Base-by-base conservation (phyloP, 2,113 vertebrate species). In the Podiceps cristatus region DNA sequence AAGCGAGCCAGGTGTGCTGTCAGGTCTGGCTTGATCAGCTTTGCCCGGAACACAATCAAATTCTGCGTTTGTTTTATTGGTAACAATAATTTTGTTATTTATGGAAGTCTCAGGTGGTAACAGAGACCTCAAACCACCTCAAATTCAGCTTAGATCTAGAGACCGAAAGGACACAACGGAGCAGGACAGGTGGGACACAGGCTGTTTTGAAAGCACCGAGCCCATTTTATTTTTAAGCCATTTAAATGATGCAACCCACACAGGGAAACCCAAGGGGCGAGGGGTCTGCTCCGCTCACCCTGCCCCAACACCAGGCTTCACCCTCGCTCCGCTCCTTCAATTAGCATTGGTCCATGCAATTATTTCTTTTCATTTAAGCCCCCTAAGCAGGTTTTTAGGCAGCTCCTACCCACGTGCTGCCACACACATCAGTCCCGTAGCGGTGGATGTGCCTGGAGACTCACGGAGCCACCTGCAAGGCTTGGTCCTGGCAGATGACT, bases 141-240 rank as follows among this genome's bases (percentile, higher is more conserved):
- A 44, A 47, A 58, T 29, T 24, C 72, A 50, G 29, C 42, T 69
- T 7, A 24, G 27, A 66, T 8, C 24, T 62, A 37, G 17, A 74
- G 42, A 16, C 3, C 9, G 11, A 69, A 44, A 18, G 13, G 52
- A n/a, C 31, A 27, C 24, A 25, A 1, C 0, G 17, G 52, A 72
- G 58, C 72, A 74, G 45, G 33, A 33, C 6, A 0, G 1, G 58
- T 24, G 9, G 45, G 23, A 40, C 4, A 31, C 2, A 1, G 49
- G 13, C 5, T 31, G 8, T 13, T 52, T 55, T 7, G 19, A n/a
- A 86, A 60, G 40, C 2, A 11, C 28, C 22, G 40, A 35, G 72
- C 24, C 27, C 7, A 1, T 40, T 35, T 80, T 18, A 25, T 22
- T 69, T 72, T 50, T 58, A 3, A 59, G 81, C 37, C 37, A 37